These are phyloP conservation scores for Emydoidea blandingii DNA, from an alignment of 2,797 vertebrate species.

Conservation along the genomic window DNA sequence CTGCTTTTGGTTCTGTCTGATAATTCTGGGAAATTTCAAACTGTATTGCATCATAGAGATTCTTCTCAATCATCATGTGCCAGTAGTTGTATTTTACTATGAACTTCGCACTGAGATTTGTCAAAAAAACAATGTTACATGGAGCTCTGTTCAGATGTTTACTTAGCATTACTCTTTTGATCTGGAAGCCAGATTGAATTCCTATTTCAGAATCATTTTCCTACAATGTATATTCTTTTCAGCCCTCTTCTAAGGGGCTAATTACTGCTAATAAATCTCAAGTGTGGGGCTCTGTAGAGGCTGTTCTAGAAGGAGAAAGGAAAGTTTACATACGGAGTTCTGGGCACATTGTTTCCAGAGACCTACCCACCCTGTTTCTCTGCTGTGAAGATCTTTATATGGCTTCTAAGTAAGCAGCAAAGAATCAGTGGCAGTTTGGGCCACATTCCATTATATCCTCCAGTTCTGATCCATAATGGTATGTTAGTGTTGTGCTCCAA, in stretches of 20 bases:
- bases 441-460: background rate
- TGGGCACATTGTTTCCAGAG: background rate
- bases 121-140: too few species aligned
- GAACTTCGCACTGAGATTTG: background rate
- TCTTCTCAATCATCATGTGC: background rate
- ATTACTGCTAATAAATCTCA: background rate
- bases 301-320: background rate
- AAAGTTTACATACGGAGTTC: background rate
- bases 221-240: background rate
- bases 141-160: background rate
- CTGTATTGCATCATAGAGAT: background rate
- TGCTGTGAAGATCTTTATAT: background rate
- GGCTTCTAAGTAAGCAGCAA: background rate
- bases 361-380: fast-evolving
- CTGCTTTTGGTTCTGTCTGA: background rate
- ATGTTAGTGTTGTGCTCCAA: background rate
- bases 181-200: background rate
- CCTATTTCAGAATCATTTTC: background rate
- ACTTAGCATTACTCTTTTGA: background rate
- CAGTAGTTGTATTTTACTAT: background rate
- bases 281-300: background rate
- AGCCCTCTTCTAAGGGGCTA: background rate
- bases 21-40: background rate
- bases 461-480: background rate
- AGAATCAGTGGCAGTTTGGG: background rate